phyloP scores from a whole-genome alignment of 2,888 invertebrate species.

The Spatulosminthurus flaviceps region DNA sequence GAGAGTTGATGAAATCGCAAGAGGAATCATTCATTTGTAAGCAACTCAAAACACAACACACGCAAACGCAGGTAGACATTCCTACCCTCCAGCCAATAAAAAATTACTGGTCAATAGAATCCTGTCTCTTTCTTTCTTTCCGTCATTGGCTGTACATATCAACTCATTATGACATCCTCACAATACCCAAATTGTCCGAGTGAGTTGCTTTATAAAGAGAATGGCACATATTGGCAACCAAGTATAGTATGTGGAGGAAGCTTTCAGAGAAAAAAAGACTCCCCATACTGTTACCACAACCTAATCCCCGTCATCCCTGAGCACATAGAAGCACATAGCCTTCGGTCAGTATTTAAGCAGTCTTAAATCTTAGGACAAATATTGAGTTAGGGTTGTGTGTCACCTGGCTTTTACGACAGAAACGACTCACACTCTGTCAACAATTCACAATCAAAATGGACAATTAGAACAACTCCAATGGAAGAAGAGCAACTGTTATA shows the following conservation, averaged over 20 bases:
- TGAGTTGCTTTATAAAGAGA: too few species aligned
- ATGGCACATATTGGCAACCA: too few species aligned
- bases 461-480: conserved; percentile 47
- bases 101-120: too few species aligned
- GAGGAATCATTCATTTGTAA: too few species aligned
- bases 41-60: not conserved
- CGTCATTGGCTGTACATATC: too few species aligned
- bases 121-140: too few species aligned
- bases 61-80: conserved; percentile 18
- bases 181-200: too few species aligned
- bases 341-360: conserved; percentile 36
- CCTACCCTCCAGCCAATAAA: not conserved
- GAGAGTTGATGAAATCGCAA: too few species aligned
- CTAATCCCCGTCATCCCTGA: conserved; percentile 10
- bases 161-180: too few species aligned
- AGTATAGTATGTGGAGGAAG: not conserved
- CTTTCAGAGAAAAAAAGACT: not conserved
- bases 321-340: conserved; percentile 13
- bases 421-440: conserved; percentile 50
- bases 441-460: conserved; percentile 50
- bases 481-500: conserved; percentile 45
- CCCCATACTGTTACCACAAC: not conserved
- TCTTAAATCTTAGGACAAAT: conserved; percentile 59
- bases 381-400: conserved; percentile 62
- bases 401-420: conserved; percentile 56